These are phyloP conservation scores for Thamnophis elegans DNA, from an alignment of 2,797 vertebrate species.

Conservation along the genomic window DNA sequence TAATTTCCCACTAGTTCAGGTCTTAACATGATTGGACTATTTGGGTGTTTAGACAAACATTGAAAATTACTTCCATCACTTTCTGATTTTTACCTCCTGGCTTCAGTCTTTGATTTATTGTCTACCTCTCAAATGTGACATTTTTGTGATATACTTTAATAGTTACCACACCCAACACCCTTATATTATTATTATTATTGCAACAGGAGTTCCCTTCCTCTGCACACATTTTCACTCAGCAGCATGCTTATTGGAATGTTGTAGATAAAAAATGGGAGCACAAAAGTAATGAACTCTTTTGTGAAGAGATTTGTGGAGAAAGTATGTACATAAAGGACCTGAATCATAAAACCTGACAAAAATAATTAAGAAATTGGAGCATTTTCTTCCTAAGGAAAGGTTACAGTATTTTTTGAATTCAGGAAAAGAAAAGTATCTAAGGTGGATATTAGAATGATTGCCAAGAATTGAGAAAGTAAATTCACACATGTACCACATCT, in stretches of 20 bases:
- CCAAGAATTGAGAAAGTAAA: neutral
- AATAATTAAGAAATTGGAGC: neutral
- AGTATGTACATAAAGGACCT: constrained; percentile 48
- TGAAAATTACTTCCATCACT: constrained; percentile 41
- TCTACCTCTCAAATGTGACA: constrained; percentile 45
- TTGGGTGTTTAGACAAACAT: constrained; percentile 51
- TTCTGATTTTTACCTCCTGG: constrained; percentile 36
- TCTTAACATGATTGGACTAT: constrained; percentile 67
- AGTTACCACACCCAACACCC: constrained; percentile 50
- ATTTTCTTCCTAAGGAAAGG: neutral
- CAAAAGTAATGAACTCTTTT: constrained; percentile 59
- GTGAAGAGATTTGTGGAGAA: constrained; percentile 63
- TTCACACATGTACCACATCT: neutral
- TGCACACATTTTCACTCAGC: constrained; percentile 33
- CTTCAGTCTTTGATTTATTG: constrained; percentile 60
- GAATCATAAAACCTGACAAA: constrained; percentile 38
- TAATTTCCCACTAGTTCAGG: constrained; percentile 71
- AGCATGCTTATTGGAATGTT: constrained; percentile 49
- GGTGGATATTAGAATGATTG: neutral
- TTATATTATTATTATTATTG: constrained; percentile 34
- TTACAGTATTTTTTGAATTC: neutral
- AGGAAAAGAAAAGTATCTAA: neutral
- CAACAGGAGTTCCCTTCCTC: constrained; percentile 45
- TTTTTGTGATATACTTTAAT: constrained; percentile 47
- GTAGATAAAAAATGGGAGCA: constrained; percentile 50